Base-by-base conservation (phyloP, 1,140 invertebrate genomes). In the Drosophila punjabiensis region DNA sequence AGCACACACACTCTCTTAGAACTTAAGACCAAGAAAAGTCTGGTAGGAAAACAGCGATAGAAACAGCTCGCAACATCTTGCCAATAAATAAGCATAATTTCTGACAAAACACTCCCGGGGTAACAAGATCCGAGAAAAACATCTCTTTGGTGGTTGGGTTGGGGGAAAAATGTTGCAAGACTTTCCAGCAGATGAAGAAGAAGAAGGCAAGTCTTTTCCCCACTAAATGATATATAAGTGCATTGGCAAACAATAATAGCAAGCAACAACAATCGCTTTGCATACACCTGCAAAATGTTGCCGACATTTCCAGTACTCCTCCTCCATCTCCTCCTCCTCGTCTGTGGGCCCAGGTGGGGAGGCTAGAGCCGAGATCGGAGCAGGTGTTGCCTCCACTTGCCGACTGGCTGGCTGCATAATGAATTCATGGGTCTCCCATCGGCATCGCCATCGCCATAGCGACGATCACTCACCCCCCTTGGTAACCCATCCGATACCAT, bases 71-170 rank as follows among this genome's bases (percentile, higher is more conserved):
- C 56, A 43, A 73, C 53, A 74, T 71, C 53, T 79, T 86, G 82
- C 75, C 82, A 85, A 85, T 85, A 85, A 85, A 86, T 82, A 86
- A 82, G 73, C 82, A 86, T 86, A 86, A 86, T 86, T 79, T 86
- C 82, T 82, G 79, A 86, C 82, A 86, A 86, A 85, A 81, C 78
- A 80, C 68, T 81, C 45, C 33, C 66, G 53, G 60, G 64, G 60
- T 63, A 80, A 77, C 64, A 81, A 84, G 70, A 76, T 59, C 39
- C 55, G 58, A 56, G 50, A 63, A 68, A 68, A 60, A 79, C 39
- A 75, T 16, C 66, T 48, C 56, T 59, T 43, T 32, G 47, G 24
- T n/a, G n/a, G n/a, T 14, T 14, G 18, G 55, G 35, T 20, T 24
- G 55, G 75, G 39, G 32, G 16, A 13, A 52, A 48, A 64, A 75